These are phyloP conservation scores for Chaetogeoica ovagalla DNA, from an alignment of 2,888 invertebrate genomes.

Conservation along the genomic window DNA sequence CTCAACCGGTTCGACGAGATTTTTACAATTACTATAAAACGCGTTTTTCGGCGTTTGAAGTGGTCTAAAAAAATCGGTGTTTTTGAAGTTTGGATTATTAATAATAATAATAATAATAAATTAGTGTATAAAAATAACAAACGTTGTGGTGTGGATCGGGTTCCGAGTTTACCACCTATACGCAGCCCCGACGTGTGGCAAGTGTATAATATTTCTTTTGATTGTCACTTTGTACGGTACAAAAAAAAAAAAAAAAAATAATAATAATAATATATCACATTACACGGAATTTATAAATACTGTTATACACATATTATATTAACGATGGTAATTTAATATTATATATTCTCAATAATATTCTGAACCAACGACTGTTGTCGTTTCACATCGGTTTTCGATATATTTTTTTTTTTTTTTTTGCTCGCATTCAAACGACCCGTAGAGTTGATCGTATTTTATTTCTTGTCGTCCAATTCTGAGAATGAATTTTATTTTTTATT, in stretches of 20 bases:
- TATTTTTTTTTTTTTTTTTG: background rate
- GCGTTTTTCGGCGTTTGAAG: background rate
- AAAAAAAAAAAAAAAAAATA: background rate
- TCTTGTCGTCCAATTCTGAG: too few relatives aligned
- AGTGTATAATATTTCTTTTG: background rate
- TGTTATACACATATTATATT: too few relatives aligned
- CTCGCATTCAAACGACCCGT: too few relatives aligned
- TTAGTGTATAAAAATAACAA: background rate
- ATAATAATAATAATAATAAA: background rate
- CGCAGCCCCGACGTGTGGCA: background rate
- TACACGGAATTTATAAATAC: background rate
- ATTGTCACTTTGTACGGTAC: background rate
- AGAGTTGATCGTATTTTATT: too few relatives aligned
- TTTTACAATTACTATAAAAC: background rate
- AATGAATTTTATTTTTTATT: too few relatives aligned
- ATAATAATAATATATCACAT: background rate
- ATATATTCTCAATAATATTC: background rate
- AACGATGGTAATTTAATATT: background rate
- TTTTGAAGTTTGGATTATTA: slow-evolving; percentile 11
- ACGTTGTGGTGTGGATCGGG: background rate
- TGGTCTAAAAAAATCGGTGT: background rate
- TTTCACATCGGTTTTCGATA: background rate
- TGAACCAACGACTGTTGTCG: too few relatives aligned
- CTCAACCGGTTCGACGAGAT: slow-evolving; percentile 27
- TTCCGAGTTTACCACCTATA: background rate